phyloP scores from a whole-genome alignment of 2,888 invertebrate species.

The Aphidius colemani region DNA sequence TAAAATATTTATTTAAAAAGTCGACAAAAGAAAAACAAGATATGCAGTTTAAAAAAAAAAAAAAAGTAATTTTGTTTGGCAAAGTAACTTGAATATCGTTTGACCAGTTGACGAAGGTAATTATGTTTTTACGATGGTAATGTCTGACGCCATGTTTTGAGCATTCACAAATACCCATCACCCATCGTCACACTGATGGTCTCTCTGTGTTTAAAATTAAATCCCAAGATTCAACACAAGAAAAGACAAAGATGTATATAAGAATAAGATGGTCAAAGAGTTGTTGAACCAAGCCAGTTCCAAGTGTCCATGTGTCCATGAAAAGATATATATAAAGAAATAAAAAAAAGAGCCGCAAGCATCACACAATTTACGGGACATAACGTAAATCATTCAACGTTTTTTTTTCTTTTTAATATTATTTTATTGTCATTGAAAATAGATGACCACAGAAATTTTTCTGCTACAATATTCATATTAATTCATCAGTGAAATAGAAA shows the following conservation, averaged over 20 bases:
- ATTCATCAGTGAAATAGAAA: background rate
- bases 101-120: constrained; percentile 33
- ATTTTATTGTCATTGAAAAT: background rate
- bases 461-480: constrained; percentile 5
- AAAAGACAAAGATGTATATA: constrained; percentile 4
- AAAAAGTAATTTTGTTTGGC: too few relatives aligned
- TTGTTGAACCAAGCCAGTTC: background rate
- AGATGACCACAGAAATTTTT: constrained; percentile 16
- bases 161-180: constrained; percentile 19
- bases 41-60: too few relatives aligned
- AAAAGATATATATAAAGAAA: background rate
- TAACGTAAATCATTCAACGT: constrained; percentile 29
- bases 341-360: constrained; percentile 20
- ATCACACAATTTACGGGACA: constrained; percentile 33
- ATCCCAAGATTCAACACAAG: too few relatives aligned
- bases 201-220: background rate
- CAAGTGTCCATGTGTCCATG: constrained; percentile 7
- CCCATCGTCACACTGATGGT: background rate
- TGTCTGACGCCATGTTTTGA: constrained; percentile 36
- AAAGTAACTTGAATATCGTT: background rate
- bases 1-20: too few relatives aligned
- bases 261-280: constrained; percentile 6
- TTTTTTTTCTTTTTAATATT: too few relatives aligned
- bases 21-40: too few relatives aligned
- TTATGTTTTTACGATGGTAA: constrained; percentile 44